A percentile compares a stretch with the other conserved stretches of the same genome.
Evolutionary conservation across 2,113 vertebrate genomes (phyloP).

Genomic region (Hepsetus odoe): DNA sequence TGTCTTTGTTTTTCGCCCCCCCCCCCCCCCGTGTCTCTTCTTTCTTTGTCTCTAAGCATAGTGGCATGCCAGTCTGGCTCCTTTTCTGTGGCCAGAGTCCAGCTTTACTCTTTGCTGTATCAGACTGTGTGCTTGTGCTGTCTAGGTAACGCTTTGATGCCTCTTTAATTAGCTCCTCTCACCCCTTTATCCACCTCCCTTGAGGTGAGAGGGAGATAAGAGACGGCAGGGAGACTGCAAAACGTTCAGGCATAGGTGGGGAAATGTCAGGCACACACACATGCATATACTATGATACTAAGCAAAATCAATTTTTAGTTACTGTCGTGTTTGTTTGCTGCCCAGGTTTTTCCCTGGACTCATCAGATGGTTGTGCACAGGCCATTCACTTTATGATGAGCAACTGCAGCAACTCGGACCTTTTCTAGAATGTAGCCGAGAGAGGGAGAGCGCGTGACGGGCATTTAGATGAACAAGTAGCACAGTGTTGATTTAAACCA

Average conservation of each 20-base stretch:
- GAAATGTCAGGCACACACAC: not conserved
- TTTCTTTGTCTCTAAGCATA: not conserved
- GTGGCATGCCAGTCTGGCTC: not conserved
- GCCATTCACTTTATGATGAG: not conserved
- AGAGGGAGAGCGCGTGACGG: not conserved
- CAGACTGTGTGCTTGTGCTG: not conserved
- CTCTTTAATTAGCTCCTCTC: not conserved
- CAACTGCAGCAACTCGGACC: not conserved
- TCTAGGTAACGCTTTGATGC: not conserved
- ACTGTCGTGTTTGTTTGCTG: not conserved
- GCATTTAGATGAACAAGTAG: slow-evolving; percentile 1
- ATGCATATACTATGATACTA: too few species aligned
- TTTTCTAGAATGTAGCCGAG: not conserved
- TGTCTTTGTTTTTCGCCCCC: not conserved
- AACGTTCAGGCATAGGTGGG: not conserved
- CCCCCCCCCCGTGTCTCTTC: not conserved
- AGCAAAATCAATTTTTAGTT: not conserved
- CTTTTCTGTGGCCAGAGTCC: not conserved
- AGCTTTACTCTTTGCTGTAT: not conserved
- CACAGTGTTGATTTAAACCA: not conserved
- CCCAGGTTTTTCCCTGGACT: not conserved
- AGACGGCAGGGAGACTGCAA: not conserved
- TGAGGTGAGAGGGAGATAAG: not conserved
- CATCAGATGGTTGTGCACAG: not conserved
- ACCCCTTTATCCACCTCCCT: not conserved